Evolutionary conservation across 2,888 invertebrate genomes (phyloP), one percentile per base, ranked within the genome.

Genomic region (Macropis europaea): DNA sequence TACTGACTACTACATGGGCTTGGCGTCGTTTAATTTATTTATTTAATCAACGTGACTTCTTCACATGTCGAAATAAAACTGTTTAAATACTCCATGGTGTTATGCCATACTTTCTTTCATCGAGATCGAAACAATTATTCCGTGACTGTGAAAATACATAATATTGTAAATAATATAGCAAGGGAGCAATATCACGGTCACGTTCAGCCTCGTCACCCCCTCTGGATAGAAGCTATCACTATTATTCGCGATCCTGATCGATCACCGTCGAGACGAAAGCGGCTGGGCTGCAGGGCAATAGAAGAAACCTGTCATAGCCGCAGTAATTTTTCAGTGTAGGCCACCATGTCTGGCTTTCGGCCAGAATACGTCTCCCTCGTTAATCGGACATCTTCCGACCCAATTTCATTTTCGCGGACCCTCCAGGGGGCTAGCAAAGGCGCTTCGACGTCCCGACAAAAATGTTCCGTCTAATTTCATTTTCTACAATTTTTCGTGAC

Each of bases 141-240:
- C n/a, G n/a, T n/a, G n/a, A n/a, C n/a, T n/a, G n/a, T n/a, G n/a
- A n/a, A n/a, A n/a, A n/a, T n/a, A n/a, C n/a, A n/a, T n/a, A n/a
- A n/a, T n/a, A n/a, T n/a, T n/a, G n/a, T n/a, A n/a, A n/a, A n/a
- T n/a, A n/a, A n/a, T 82, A 79, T 77, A 68, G 53, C 62, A 52
- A 67, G 59, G 61, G 53, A 50, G 45, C 76, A 72, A 75, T 82
- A 79, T 79, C 61, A 47, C 45, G 69, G 72, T 43, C 54, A 56
- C 71, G 84, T 83, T 79, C 79, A 68, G 64, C 68, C 73, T 9
- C 61, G 73, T 74, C 76, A 69, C 68, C 69, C 63, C 52, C 56
- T 67, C 42, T 15, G 59, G 54, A 26, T 24, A 19, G 34, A 50
- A 54, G 24, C 45, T 36, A 22, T 54, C 72, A 56, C 13, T 56